These are phyloP conservation scores for Alethe castanea DNA, from an alignment of 2,113 vertebrate genomes.

Conservation along the genomic window DNA sequence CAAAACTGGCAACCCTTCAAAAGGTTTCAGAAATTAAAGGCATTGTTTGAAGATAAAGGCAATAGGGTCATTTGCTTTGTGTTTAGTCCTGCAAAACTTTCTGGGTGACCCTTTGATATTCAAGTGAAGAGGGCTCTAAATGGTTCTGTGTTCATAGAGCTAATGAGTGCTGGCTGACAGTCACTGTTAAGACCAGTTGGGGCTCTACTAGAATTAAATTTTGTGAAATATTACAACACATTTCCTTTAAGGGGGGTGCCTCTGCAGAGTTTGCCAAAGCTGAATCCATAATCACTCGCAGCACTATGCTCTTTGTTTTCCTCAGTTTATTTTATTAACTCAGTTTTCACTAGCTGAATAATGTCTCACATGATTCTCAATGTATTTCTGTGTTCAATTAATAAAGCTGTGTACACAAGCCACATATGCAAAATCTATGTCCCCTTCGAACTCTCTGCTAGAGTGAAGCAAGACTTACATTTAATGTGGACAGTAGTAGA, in stretches of 20 bases:
- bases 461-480: background rate
- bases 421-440: slow-evolving; percentile 13
- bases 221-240: background rate
- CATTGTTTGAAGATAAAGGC: slow-evolving; percentile 67
- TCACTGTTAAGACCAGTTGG: background rate
- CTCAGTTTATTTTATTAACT: background rate
- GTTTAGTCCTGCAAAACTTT: slow-evolving; percentile 50
- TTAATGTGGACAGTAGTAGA: background rate
- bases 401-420: slow-evolving; percentile 7
- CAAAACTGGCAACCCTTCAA: slow-evolving; percentile 61
- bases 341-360: background rate
- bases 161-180: slow-evolving; percentile 9
- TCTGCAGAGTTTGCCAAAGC: background rate
- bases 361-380: background rate
- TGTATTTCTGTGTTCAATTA: background rate
- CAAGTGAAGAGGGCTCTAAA: slow-evolving; percentile 32
- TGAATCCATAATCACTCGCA: background rate
- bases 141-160: slow-evolving; percentile 21
- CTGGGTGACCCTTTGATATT: slow-evolving; percentile 59
- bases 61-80: slow-evolving; percentile 21
- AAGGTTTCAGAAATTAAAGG: slow-evolving; percentile 55
- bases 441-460: background rate
- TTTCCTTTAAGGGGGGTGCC: background rate
- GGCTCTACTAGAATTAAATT: background rate
- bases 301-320: accelerated